Base-by-base conservation (phyloP, 2,888 invertebrate species). In the Lissocephala sabroskyi region DNA sequence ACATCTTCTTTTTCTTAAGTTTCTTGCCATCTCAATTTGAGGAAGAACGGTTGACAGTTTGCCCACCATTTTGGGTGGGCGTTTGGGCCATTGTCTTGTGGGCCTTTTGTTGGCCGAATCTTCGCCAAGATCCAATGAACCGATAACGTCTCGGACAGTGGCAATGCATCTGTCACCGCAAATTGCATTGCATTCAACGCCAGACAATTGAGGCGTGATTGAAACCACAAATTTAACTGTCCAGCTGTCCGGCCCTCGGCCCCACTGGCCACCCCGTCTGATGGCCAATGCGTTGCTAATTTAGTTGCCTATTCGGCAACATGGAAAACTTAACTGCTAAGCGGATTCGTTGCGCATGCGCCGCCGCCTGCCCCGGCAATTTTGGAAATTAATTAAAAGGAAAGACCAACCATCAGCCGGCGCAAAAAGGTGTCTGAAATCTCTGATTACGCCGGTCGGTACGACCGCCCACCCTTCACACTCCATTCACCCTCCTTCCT, bases 141-240 rank as follows among this genome's bases (percentile, higher is more conserved):
- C 47, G 62, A 62, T 62, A 62, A 59, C 39, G 41, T 47, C 52
- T 13, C 7, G 13, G 48, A 48, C 51, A 45, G 39, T 35, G 41
- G 32, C 41, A n/a, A n/a, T n/a, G 47, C 70, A 56, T 52, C 59
- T 56, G 76, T 65, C 46, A 52, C 57, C 55, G 52, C 71, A 70
- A 67, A 74, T 74, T 58, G 71, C 54, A 52, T 70, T 35, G 35
- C 35, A 35, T 35, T 14, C 35, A 13, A 23, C 23, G 23, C 30
- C 19, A 39, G 48, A 76, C 68, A 73, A 68, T 68, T 56, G 73
- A 68, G 76, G 76, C 68, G 76, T 76, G 68, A 68, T 68, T 71
- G 76, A 59, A n/a, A n/a, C n/a, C n/a, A n/a, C n/a, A n/a, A n/a
- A n/a, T n/a, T n/a, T n/a, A n/a, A n/a, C n/a, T n/a, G n/a, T n/a